phyloP scores from a whole-genome alignment of 2,888 invertebrate genomes.

The Platynereis dumerilii region DNA sequence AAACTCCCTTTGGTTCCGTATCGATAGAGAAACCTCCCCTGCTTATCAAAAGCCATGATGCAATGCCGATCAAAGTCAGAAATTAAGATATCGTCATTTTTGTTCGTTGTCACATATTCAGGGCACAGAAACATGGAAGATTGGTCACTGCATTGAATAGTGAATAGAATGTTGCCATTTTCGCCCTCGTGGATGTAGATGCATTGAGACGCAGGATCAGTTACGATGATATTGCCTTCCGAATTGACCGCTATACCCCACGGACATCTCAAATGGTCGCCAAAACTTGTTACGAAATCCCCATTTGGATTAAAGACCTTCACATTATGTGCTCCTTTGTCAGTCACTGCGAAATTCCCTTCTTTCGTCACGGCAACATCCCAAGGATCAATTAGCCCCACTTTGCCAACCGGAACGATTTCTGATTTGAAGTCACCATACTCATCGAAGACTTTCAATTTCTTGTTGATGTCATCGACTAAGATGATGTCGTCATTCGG shows the following conservation, averaged over 20 bases:
- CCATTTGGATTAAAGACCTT: slow-evolving; percentile 47
- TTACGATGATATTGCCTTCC: slow-evolving; percentile 50
- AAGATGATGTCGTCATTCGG: slow-evolving; percentile 44
- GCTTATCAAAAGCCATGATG: slow-evolving; percentile 47
- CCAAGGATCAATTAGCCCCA: slow-evolving; percentile 49
- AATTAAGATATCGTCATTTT: slow-evolving; percentile 50
- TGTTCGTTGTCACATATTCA: slow-evolving; percentile 50
- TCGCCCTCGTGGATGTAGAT: slow-evolving; percentile 48
- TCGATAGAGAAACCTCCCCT: slow-evolving; percentile 44
- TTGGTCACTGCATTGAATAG: slow-evolving; percentile 43
- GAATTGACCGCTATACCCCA: slow-evolving; percentile 51
- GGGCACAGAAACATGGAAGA: slow-evolving; percentile 49
- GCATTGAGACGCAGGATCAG: slow-evolving; percentile 48
- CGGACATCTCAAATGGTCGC: slow-evolving; percentile 50
- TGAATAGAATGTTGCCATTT: slow-evolving; percentile 41
- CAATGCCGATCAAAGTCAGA: slow-evolving; percentile 58
- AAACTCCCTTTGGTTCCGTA: slow-evolving; percentile 50
- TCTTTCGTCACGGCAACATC: slow-evolving; percentile 50
- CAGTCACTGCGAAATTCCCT: slow-evolving; percentile 53
- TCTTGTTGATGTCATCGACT: slow-evolving; percentile 56
- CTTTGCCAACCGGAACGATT: slow-evolving; percentile 42
- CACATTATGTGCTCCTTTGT: slow-evolving; percentile 47
- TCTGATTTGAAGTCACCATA: slow-evolving; percentile 43
- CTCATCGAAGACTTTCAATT: slow-evolving; percentile 49
- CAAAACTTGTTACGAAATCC: slow-evolving; percentile 42